A percentile compares a stretch with the other conserved stretches of the same genome.
phyloP scores from a whole-genome alignment of 2,888 invertebrate genomes.

The Formica aserva region DNA sequence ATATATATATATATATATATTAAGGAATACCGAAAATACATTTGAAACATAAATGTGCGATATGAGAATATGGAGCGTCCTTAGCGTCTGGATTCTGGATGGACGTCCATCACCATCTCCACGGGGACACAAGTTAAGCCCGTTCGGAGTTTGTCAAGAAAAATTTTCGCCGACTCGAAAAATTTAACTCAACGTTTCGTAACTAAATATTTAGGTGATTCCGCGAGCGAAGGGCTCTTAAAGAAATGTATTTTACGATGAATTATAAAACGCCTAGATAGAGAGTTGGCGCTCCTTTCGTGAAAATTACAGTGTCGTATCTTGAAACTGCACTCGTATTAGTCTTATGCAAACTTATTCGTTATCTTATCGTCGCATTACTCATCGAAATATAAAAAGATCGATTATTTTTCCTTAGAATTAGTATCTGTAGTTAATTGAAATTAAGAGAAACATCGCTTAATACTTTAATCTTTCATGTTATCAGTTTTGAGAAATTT shows the following conservation, averaged over 20 bases:
- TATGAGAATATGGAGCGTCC: slow-evolving; percentile 1
- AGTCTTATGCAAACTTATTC: not conserved
- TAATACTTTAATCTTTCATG: not conserved
- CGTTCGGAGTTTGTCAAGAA: slow-evolving; percentile 41
- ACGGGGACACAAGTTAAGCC: slow-evolving; percentile 19
- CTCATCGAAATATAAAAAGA: not conserved
- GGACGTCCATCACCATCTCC: not conserved
- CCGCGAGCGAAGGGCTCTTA: slow-evolving; percentile 17
- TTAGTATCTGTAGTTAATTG: not conserved
- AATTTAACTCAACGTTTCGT: slow-evolving; percentile 39
- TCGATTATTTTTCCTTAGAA: not conserved
- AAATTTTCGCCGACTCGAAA: slow-evolving; percentile 37
- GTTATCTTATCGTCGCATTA: not conserved
- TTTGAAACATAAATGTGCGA: not conserved
- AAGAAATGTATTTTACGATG: slow-evolving; percentile 29
- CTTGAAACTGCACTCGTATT: slow-evolving; percentile 10
- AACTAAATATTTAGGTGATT: slow-evolving; percentile 38
- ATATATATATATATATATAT: not conserved
- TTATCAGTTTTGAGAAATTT: not conserved
- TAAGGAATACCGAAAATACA: not conserved
- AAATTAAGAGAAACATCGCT: not conserved
- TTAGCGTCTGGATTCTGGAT: not conserved
- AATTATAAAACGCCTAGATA: slow-evolving; percentile 14
- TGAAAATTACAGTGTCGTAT: not conserved
- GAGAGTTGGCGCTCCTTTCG: not conserved